Evolutionary conservation across 2,113 vertebrate species (phyloP), one percentile per base, ranked within the genome.

Genomic region (Erythrolamprus reginae): DNA sequence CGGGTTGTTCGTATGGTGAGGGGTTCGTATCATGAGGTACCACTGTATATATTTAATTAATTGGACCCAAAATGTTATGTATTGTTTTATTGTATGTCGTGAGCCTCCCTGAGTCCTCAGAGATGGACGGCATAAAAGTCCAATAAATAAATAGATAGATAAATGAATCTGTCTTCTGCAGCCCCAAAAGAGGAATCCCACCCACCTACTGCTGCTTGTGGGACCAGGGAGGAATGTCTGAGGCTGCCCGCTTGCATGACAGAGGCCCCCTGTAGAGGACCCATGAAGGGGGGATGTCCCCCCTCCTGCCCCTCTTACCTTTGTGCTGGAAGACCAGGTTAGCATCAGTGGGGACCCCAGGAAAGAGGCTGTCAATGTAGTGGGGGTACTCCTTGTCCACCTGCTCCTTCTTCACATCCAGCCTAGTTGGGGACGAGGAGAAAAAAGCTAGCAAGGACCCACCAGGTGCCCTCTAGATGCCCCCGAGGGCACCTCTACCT

Each of bases 241-340:
- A 4, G n/a, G n/a, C n/a, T 38, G 10, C 10, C 58, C 58, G 26
- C 58, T 65, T 65, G 28, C 61, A n/a, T 4, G 5, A 12, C 61
- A 2, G 12, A n/a, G 65, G 19, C 65, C 58, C 2, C 33, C 17
- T 19, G n/a, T 15, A 70, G 15, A 33, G 65, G 15, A 33, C 15
- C n/a, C n/a, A 15, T 7, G n/a, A 7, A 26, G 61, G n/a, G n/a
- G n/a, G 13, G 5, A n/a, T 15, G 0, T 28, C 10, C 10, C 23
- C 70, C 51, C 88, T 19, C 53, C 89, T 21, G 42, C 42, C 83
- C 55, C 5, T 0, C 95, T 97, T 96, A 99, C 99, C 98, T 93
- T 97, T 97, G 96, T 98, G 98, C 77, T 97, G 96, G 95, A 99
- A 99, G 55, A 99, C 96, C 5, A 98, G 97, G 82, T 97, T 98